Evolutionary conservation across 2,113 vertebrate species (phyloP), one percentile per base, ranked within the genome.

Genomic region (Phylloscopus whistleri): DNA sequence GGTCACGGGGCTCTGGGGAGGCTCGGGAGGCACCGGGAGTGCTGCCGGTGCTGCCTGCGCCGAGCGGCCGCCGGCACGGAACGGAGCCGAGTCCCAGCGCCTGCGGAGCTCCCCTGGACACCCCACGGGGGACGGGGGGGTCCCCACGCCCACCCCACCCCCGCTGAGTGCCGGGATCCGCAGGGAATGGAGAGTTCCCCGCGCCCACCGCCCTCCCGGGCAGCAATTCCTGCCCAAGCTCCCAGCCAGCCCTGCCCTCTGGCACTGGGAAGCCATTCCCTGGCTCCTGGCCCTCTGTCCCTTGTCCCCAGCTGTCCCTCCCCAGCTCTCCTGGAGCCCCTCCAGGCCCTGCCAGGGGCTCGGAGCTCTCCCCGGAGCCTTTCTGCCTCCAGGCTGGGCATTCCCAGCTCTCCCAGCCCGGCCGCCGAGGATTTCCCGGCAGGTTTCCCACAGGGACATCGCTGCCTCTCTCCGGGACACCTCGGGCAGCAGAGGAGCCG

Each of bases 301-400:
- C 64, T 51, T 70, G 55, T 3, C 46, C 55, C 56, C 48, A 72
- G 48, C 6, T n/a, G n/a, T n/a, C 37, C 56, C 67, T 53, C 39
- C 37, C 1, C 81, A 62, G 81, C 67, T 73, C 68, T 52, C 21
- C 56, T 37, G 56, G 58, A 63, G 33, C 33, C 21, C 16, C 48
- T 84, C 1, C 0, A 7, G 80, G 67, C 48, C 21, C 68, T 63
- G 67, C 0, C 1, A 83, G 5, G 33, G 27, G 63, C 52, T 68
- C 63, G n/a, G n/a, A n/a, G n/a, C n/a, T n/a, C n/a, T n/a, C n/a
- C n/a, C n/a, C n/a, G n/a, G n/a, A n/a, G n/a, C 20, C 8, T 37
- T 21, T 0, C 0, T 4, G 0, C 11, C 16, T 13, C 46, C 67
- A 21, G 30, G 16, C 10, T 6, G 80, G 1, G 0, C 37, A 24